Evolutionary conservation across 2,113 vertebrate genomes (phyloP).

Genomic region (Cichladusa arquata): DNA sequence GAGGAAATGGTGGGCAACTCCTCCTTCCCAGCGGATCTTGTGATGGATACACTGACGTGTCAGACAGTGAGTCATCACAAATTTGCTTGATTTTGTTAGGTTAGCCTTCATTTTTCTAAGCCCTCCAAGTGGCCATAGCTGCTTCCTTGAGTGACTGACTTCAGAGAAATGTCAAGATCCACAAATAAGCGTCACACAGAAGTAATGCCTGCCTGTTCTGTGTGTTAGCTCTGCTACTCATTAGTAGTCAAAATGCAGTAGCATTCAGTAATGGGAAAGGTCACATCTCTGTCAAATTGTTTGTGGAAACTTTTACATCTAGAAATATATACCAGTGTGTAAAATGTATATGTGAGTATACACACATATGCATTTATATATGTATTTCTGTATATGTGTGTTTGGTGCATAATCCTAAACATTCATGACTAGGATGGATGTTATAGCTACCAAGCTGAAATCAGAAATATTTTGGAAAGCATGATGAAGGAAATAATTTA

Average conservation of each 20-base stretch:
- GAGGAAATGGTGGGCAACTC: background rate
- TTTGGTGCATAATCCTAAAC: background rate
- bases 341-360: background rate
- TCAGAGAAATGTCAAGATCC: conserved; percentile 28
- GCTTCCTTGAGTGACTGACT: background rate
- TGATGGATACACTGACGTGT: background rate
- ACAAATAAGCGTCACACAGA: background rate
- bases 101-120: background rate
- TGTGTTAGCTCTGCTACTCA: background rate
- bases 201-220: background rate
- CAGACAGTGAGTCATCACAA: conserved; percentile 28
- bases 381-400: fast-evolving
- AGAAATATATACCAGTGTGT: background rate
- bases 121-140: background rate
- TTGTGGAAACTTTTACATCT: background rate
- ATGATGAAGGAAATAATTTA: background rate
- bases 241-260: background rate
- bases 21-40: background rate
- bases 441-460: background rate
- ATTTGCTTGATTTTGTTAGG: background rate
- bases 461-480: background rate
- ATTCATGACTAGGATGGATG: background rate
- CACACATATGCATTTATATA: background rate
- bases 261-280: background rate
- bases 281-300: background rate